These are phyloP conservation scores for Drosophila chauvacae DNA, from an alignment of 1,140 invertebrate species.

Conservation along the genomic window DNA sequence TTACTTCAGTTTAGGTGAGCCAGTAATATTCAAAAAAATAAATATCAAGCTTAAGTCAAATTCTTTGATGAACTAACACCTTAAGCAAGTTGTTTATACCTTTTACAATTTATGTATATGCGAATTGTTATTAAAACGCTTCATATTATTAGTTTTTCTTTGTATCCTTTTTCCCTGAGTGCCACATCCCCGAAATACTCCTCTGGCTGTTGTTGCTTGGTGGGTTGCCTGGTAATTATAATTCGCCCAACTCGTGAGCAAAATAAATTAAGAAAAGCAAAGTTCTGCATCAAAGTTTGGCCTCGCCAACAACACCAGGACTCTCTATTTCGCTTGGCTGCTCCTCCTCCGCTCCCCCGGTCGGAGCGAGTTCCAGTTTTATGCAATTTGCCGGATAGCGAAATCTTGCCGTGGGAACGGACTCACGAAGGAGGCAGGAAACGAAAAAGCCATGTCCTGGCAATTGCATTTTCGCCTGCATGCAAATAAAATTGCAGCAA, in stretches of 20 bases:
- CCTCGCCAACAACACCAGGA: slow-evolving; percentile 27
- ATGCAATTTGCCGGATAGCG: slow-evolving; percentile 41
- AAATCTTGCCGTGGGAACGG: slow-evolving; percentile 26
- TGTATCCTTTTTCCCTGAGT: not conserved
- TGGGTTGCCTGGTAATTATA: slow-evolving; percentile 68
- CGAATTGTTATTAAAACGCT: too few relatives aligned
- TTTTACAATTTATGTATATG: not conserved
- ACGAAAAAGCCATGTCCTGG: slow-evolving; percentile 38
- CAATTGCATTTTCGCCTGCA: slow-evolving; percentile 78
- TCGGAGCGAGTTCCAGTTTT: slow-evolving; percentile 33
- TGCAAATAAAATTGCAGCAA: slow-evolving; percentile 78
- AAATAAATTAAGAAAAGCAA: slow-evolving; percentile 83
- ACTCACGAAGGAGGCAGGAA: slow-evolving; percentile 27
- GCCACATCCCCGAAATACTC: not conserved
- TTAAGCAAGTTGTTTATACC: not conserved
- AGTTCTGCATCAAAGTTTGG: slow-evolving; percentile 57
- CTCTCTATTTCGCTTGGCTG: slow-evolving; percentile 2
- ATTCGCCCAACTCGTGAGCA: slow-evolving; percentile 69
- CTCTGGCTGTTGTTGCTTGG: slow-evolving; percentile 28
- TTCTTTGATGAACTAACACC: not conserved
- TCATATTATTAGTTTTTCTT: not conserved
- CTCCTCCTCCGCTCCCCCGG: not conserved
- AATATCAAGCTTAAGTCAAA: not conserved
- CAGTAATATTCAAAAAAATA: not conserved
- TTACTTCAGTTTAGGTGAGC: not conserved